phyloP scores from a whole-genome alignment of 2,888 invertebrate species.

The Pecten maximus region DNA sequence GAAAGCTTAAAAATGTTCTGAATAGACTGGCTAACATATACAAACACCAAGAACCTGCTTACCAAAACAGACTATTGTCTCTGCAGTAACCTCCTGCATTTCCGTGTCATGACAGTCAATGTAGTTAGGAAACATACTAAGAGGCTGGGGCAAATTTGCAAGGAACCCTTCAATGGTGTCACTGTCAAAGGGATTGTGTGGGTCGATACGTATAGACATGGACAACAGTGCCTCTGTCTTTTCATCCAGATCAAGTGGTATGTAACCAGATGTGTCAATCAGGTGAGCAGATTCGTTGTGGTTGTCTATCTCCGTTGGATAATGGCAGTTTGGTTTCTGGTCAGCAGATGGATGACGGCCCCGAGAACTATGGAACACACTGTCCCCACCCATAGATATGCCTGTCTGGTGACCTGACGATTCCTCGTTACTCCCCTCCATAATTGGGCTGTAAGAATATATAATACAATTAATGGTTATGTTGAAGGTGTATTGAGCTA shows the following conservation, averaged over 20 bases:
- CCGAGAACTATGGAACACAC: slow-evolving; percentile 47
- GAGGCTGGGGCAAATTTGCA: slow-evolving; percentile 83
- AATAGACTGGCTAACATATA: too few relatives aligned
- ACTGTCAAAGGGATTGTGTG: slow-evolving; percentile 90
- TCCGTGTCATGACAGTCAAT: slow-evolving; percentile 53
- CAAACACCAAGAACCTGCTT: slow-evolving; percentile 37
- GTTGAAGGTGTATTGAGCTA: too few relatives aligned
- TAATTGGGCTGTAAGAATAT: slow-evolving; percentile 74
- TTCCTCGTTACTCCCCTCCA: slow-evolving; percentile 78
- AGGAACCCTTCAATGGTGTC: slow-evolving; percentile 88
- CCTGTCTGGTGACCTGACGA: slow-evolving; percentile 51
- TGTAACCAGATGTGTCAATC: slow-evolving; percentile 75
- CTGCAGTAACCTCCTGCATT: slow-evolving; percentile 63
- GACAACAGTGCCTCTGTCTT: slow-evolving; percentile 68
- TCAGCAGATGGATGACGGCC: slow-evolving; percentile 36
- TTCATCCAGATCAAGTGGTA: slow-evolving; percentile 66
- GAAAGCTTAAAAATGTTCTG: too few relatives aligned
- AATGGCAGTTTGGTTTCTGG: slow-evolving; percentile 42
- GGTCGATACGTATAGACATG: slow-evolving; percentile 74
- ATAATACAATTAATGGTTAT: too few relatives aligned
- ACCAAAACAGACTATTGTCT: slow-evolving; percentile 63
- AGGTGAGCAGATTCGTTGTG: slow-evolving; percentile 64
- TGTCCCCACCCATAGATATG: slow-evolving; percentile 44
- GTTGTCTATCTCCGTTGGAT: slow-evolving; percentile 51
- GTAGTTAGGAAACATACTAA: slow-evolving; percentile 68